Conservation (phyloP, 1,140 invertebrate species). For the Potamilus streckersoni region DNA sequence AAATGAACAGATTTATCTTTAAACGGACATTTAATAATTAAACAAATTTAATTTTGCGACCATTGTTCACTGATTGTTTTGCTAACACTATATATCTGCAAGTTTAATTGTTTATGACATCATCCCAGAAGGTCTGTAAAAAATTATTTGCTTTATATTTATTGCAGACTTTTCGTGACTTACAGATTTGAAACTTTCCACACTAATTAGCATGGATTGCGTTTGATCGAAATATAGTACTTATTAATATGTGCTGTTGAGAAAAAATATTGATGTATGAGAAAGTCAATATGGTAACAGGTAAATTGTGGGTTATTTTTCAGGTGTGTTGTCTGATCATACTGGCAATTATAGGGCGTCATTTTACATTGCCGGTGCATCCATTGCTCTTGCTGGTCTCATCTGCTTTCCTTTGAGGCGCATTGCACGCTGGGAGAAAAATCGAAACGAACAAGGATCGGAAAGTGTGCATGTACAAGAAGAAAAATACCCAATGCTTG, state of each 20-base stretch:
- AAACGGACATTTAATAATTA: too few relatives aligned
- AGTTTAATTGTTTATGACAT: too few relatives aligned
- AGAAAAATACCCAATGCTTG: too few relatives aligned
- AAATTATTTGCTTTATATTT: too few relatives aligned
- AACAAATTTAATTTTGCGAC: too few relatives aligned
- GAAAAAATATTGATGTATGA: neutral
- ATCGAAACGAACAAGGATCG: neutral
- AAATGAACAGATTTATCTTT: too few relatives aligned
- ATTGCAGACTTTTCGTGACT: neutral
- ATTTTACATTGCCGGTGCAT: constrained; percentile 54
- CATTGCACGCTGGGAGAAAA: constrained; percentile 48
- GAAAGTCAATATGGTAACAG: neutral
- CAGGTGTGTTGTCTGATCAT: constrained; percentile 51
- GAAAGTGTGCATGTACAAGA: too few relatives aligned
- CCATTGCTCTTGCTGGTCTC: constrained; percentile 47
- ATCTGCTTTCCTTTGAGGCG: constrained; percentile 54
- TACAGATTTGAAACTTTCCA: neutral
- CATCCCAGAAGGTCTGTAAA: too few relatives aligned
- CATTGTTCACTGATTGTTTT: too few relatives aligned
- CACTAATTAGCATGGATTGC: neutral
- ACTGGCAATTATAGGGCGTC: constrained; percentile 52
- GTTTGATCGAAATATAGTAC: neutral
- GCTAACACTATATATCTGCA: too few relatives aligned
- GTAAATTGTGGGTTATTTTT: neutral
- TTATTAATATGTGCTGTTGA: neutral